Evolutionary conservation across 2,113 vertebrate genomes (phyloP), one percentile per base, ranked within the genome.

Genomic region (Solea senegalensis): DNA sequence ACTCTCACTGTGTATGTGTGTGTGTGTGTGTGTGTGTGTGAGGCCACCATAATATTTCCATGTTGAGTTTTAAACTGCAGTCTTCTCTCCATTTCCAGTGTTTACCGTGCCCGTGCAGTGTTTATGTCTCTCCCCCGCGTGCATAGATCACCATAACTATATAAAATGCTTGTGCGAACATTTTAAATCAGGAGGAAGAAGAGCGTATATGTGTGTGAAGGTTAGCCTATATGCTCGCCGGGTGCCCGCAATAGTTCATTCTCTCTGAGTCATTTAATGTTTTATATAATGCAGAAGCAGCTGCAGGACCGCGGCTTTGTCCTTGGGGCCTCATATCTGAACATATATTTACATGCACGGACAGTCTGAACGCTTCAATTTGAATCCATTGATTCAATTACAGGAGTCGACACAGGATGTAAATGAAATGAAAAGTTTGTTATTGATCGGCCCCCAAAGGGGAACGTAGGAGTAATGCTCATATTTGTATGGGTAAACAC

Each of bases 361-460:
- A 40, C 64, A 59, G 65, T 66, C 45, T 70, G 10, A 83, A 71
- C 4, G 48, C 72, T 51, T 75, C 83, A 77, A 40, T 83, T 71
- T 83, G 50, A 82, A 83, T 77, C 66, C 69, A 79, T 72, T 74
- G 76, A 87, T 85, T 85, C 51, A 72, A 76, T 88, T 73, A 73
- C 70, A 65, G 63, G 50, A 76, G 46, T 55, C 9, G 26, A 43
- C 40, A 63, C 41, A 49, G 56, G 66, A 85, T 83, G 65, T 80
- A 83, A 83, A 86, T 83, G 62, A 88, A 83, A 80, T 84, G 68
- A 78, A 83, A 86, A 79, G 73, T 86, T 78, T 87, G 59, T 57
- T 72, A 78, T 74, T 85, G 72, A 84, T 87, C 60, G n/a, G 52
- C 48, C 11, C 27, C 57, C 66, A 15, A 5, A 56, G 48, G 21